Evolutionary conservation across 1,140 invertebrate genomes (phyloP), one percentile per base, ranked within the genome.

Genomic region (Saccostrea glomerata): DNA sequence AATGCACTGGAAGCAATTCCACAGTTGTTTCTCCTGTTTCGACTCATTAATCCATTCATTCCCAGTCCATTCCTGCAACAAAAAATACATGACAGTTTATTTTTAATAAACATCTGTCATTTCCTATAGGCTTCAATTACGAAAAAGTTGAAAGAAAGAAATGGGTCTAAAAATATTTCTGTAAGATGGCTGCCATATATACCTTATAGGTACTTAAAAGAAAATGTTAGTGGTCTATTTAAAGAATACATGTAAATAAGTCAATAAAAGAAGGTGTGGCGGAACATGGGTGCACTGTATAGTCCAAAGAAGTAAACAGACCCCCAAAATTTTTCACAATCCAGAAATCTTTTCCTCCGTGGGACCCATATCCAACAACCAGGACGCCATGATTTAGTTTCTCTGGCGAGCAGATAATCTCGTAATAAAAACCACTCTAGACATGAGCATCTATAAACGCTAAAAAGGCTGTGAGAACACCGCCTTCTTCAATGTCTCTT

Each of bases 391-490:
- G 93, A 94, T 98, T 97, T 20, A 98, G 95, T 83, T 96, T 94
- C 20, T 95, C 92, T 84, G 92, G 97, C 73, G 89, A 87, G 70
- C 92, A 93, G 3, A 66, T 36, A 11, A 47, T 70, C 40, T 92
- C 92, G 17, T 87, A 23, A 77, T 93, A 92, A 15, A 93, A 70
- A 6, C 94, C 95, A 36, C 87, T 88, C 92, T 97, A 97, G 95
- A 99, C n/a, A 97, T 2, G 96, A 70, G 98, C 98, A 96, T 99
- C 98, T 93, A 99, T 98, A 77, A 97, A 98, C 93, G 96, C 95
- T 20, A 95, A 94, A 55, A 96, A 11, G 98, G 98, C 1, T 13
- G 36, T 3, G 86, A 25, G 20, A 90, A 56, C 15, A 92, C 87
- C 4, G 89, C 90, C 30, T 83, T 25, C 54, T 87, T 54, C 58